Conservation (phyloP, 2,113 vertebrate species). For the Barbus barbus region DNA sequence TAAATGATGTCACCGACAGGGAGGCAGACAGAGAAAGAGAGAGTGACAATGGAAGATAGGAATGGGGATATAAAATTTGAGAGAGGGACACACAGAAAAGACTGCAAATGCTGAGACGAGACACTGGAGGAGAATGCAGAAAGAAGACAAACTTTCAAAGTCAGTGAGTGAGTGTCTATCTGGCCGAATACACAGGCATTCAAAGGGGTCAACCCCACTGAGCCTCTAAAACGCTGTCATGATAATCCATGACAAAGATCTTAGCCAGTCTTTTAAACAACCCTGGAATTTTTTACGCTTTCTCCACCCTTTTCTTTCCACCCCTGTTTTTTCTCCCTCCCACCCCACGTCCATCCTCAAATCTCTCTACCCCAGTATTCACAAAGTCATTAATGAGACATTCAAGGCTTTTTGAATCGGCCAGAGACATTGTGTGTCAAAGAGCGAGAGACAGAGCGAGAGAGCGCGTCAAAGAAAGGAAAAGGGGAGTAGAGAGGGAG, state of each 20-base stretch:
- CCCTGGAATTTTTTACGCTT: conserved; percentile 99
- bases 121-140: conserved; percentile 85
- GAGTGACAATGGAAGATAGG: conserved; percentile 7
- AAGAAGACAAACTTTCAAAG: conserved; percentile 98
- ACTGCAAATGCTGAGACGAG: background rate
- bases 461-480: conserved; percentile 66
- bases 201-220: conserved; percentile 95
- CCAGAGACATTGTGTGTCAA: conserved; percentile 89
- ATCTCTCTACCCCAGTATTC: conserved; percentile 77
- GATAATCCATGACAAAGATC: conserved; percentile 88
- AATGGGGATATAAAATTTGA: conserved; percentile 9
- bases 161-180: conserved; percentile 94
- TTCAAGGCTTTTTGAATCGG: conserved; percentile 99
- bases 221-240: conserved; percentile 91
- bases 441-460: conserved; percentile 58
- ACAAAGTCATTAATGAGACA: conserved; percentile 99
- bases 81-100: background rate
- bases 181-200: conserved; percentile 86
- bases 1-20: background rate
- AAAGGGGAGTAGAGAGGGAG: conserved; percentile 59
- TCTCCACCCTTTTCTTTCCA: conserved; percentile 79
- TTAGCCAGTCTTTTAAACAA: conserved; percentile 90
- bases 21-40: background rate
- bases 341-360: conserved; percentile 56
- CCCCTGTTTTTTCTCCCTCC: conserved; percentile 63